Base-by-base conservation (phyloP, 2,113 vertebrate genomes). In the Pampusana beccarii region DNA sequence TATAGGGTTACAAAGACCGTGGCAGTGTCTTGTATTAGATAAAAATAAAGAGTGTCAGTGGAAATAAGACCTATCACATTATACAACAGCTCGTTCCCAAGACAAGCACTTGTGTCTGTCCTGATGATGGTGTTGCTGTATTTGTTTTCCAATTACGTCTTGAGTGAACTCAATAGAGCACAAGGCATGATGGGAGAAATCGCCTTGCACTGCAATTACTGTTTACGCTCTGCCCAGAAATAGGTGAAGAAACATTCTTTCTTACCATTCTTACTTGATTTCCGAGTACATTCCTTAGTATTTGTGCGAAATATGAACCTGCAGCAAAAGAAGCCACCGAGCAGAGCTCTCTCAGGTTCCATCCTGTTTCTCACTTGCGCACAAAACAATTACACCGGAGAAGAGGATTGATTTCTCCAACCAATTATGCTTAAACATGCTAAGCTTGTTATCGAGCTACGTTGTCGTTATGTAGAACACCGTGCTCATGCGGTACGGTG, bases 111-210 rank as follows among this genome's bases (percentile, higher is more conserved):
- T 67, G 61, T 84, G 91, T 96, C 95, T 95, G 79, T 97, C 95
- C 94, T 95, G 96, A 96, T 95, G 94, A 98, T 95, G 93, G 85
- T 97, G 91, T 90, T 93, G 86, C 93, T 96, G 92, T 96, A 94
- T 96, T 97, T 98, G 97, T 98, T 97, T 97, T 97, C 96, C 97
- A 97, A 96, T 98, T 98, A 97, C 93, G 94, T 96, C 91, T 97
- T 88, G 88, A 97, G 96, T 93, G 94, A 98, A 96, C 92, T 97
- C 94, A 94, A 96, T 95, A 96, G 94, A 97, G 92, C 88, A 97
- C 36, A 53, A 91, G 58, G 92, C 96, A 96, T 88, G 90, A 84
- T 94, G 93, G 94, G 97, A 97, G 95, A 95, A 98, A 97, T 96
- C 57, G n/a, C 81, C 94, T 97, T 91, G 92, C 72, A 9, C 92